These are phyloP conservation scores for Heliconius cydno DNA, from an alignment of 2,888 invertebrate species.

Conservation along the genomic window DNA sequence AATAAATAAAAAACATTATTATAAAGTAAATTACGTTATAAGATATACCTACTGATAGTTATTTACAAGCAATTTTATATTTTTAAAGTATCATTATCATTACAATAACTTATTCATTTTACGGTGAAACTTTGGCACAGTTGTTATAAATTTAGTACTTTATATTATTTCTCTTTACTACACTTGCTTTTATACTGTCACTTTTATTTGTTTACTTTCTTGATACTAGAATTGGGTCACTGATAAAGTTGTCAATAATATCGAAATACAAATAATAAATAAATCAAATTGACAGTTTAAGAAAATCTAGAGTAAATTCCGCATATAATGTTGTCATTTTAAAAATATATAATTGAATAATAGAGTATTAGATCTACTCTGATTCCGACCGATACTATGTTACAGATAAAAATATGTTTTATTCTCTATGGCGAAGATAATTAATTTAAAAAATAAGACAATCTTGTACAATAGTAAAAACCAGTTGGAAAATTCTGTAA, in stretches of 20 bases:
- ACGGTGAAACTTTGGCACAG: background rate
- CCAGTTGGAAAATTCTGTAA: too few relatives aligned
- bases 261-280: conserved; percentile 3
- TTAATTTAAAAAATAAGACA: too few relatives aligned
- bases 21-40: background rate
- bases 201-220: conserved; percentile 27
- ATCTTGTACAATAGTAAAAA: too few relatives aligned
- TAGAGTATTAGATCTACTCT: too few relatives aligned
- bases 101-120: conserved; percentile 9
- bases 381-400: too few relatives aligned
- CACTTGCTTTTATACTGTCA: conserved; percentile 10
- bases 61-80: background rate
- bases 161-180: background rate
- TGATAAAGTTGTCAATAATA: conserved; percentile 24
- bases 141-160: background rate
- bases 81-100: background rate
- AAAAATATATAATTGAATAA: background rate
- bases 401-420: too few relatives aligned
- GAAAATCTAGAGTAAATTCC: background rate
- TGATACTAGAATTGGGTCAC: conserved; percentile 33
- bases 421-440: too few relatives aligned
- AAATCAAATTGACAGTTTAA: conserved; percentile 8
- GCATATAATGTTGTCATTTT: background rate
- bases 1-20: background rate
- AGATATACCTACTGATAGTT: background rate